Evolutionary conservation across 2,797 vertebrate genomes (phyloP), one percentile per base, ranked within the genome.

Genomic region (Brachymystax lenok): DNA sequence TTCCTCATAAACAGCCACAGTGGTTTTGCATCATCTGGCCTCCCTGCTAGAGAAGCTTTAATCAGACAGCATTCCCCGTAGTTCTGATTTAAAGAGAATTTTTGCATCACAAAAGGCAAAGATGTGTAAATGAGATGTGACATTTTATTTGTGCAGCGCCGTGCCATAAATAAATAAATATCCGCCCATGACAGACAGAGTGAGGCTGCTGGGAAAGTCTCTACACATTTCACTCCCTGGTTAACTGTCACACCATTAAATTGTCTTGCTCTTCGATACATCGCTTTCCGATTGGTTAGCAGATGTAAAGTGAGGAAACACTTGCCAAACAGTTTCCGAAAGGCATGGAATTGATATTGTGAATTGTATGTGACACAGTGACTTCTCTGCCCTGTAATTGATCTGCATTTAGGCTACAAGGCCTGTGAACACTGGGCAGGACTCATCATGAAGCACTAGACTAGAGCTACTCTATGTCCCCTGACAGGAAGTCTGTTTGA

Each of bases 341-440:
- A 96, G 59, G 96, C 98, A 95, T 98, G 97, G 98, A 98, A 98
- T 97, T 98, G 97, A 98, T 97, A 97, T 97, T 97, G 96, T 96
- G 96, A 98, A 99, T 99, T 96, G 95, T 93, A 96, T 96, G 95
- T 98, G 97, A 98, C 97, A 46, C 10, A 69, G 90, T 87, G 94
- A 94, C 96, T 97, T 96, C 95, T 96, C 94, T 91, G 94, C 90
- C 87, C 94, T 81, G 96, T 97, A 98, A 98, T 98, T 98, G 97
- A 99, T 98, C 96, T 88, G 94, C 94, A 95, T 95, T 95, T 95
- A 91, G 91, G 89, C 92, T 87, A 93, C 90, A 88, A 86, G 87
- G 90, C 76, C 86, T 87, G 86, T 86, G 88, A 90, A 85, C 88
- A 88, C 79, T 84, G 91, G 82, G 84, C 79, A n/a, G 83, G 82